Evolutionary conservation across 2,888 invertebrate species (phyloP), one percentile per base, ranked within the genome.

Genomic region (Pheosia tremula): DNA sequence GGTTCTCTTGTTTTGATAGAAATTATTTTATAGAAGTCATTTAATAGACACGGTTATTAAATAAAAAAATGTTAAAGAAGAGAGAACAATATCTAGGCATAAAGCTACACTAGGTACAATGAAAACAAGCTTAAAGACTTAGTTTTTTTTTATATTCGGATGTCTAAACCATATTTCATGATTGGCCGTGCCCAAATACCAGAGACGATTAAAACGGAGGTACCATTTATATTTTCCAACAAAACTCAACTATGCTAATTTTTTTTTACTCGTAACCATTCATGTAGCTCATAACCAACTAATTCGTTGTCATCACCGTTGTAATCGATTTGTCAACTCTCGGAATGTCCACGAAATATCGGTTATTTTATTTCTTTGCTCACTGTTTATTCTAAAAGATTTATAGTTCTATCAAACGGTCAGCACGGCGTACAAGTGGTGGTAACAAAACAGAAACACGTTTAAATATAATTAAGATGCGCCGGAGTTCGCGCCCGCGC

Each of bases 401-500:
- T 72, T 8, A 8, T 67, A 62, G 5, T 39, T 57, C 75, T 71
- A 69, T 57, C 55, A 60, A 57, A 58, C 64, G 67, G 72, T 75
- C 69, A 74, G 64, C 67, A 56, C 66, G 61, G 64, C 64, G 68
- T 66, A 57, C 64, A 67, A 67, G 68, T 68, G 68, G 69, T 71
- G 74, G 79, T 77, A 77, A 75, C 68, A 79, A 69, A 79, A 78
- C 80, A 75, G 65, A 77, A 24, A 80, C 76, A 81, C 79, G 79
- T 82, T 81, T 85, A 77, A 81, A 82, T 82, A 82, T 84, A 85
- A 87, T 86, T 87, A 86, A 86, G 82, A 83, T 77, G 80, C 80
- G 83, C 72, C 76, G 74, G 74, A 80, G 75, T 79, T 82, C 75
- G 74, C 84, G 77, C 83, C 63, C 68, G 66, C 64, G 56, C 59